Conservation (phyloP, 2,797 vertebrate species). For the Trichosurus vulpecula region DNA sequence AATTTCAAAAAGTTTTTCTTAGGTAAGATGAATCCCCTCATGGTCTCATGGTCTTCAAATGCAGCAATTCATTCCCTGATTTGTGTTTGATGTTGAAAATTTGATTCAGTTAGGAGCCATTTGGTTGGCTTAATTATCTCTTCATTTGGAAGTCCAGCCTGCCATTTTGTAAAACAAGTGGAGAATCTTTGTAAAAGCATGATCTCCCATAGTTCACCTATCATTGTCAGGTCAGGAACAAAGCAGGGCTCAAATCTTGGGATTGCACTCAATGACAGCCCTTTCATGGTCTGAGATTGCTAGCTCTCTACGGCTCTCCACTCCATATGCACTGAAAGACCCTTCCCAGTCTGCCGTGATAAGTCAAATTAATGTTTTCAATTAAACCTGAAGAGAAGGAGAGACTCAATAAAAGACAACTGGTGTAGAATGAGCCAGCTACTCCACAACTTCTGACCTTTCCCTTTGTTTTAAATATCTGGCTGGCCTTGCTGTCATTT, state of each 20-base stretch:
- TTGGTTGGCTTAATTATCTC: slow-evolving; percentile 16
- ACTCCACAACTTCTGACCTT: slow-evolving; percentile 79
- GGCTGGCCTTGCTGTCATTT: slow-evolving; percentile 77
- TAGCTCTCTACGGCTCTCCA: slow-evolving; percentile 49
- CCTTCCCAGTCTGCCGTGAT: slow-evolving; percentile 64
- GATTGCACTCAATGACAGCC: slow-evolving; percentile 54
- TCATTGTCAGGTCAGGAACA: slow-evolving; percentile 54
- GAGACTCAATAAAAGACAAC: slow-evolving; percentile 72
- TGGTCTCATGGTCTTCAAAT: no score
- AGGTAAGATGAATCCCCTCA: slow-evolving; percentile 32
- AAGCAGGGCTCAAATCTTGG: slow-evolving; percentile 44
- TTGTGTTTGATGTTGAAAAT: background rate
- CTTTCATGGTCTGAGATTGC: slow-evolving; percentile 49
- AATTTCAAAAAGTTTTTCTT: background rate
- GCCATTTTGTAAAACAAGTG: slow-evolving; percentile 57
- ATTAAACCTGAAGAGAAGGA: slow-evolving; percentile 77
- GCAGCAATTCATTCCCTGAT: slow-evolving; percentile 18
- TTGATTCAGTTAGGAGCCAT: slow-evolving; percentile 38
- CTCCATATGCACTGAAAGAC: slow-evolving; percentile 42
- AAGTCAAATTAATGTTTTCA: slow-evolving; percentile 79
- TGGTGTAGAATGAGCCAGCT: slow-evolving; percentile 78
- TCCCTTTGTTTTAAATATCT: slow-evolving; percentile 84
- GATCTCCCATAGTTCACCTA: slow-evolving; percentile 52
- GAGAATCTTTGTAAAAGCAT: slow-evolving; percentile 27
- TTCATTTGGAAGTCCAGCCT: slow-evolving; percentile 52